Evolutionary conservation across 1,140 invertebrate species (phyloP), one percentile per base, ranked within the genome.

Genomic region (Drosophila micromelanica): DNA sequence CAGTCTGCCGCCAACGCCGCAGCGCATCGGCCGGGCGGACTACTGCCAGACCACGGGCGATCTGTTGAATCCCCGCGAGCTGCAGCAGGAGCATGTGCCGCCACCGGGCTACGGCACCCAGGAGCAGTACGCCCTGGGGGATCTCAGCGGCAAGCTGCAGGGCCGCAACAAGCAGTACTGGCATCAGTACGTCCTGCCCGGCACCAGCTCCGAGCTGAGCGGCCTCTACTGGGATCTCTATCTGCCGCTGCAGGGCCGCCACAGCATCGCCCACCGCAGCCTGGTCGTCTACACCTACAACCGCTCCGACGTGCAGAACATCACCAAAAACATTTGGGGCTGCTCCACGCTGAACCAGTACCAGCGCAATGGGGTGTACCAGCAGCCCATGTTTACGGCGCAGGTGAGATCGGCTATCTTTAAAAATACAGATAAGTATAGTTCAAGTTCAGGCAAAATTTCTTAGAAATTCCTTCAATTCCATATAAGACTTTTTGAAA

Each of bases 101-200:
- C 96, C 95, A 6, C 92, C 95, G 73, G 96, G 95, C 94, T 91
- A 90, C 38, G 81, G 96, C 27, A 97, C 97, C 4, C 96, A 97
- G 91, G 97, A 98, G 92, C 95, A 97, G 84, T 98, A 98, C 84
- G 94, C 96, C 3, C 92, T 98, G 11, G 97, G 97, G 0, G 98
- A 99, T 92, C 92, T 99, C 3, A 96, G 97, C 55, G 97, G 97
- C 5, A 99, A 99, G 93, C 95, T 96, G 55, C 94, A 96, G 77
- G 94, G 93, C 8, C 93, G 95, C 40, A 96, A 95, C 11, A 95
- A 96, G 81, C 94, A 94, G 52, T 93, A 95, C 17, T 93, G 94
- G 85, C 95, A 95, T 80, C 93, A 94, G 74, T 95, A 95, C 73
- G 93, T 96, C 32, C 92, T 96, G 56, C 93, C 94, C 0, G 95